Base-by-base conservation (phyloP, 2,113 vertebrate species). In the Galbula dea region DNA sequence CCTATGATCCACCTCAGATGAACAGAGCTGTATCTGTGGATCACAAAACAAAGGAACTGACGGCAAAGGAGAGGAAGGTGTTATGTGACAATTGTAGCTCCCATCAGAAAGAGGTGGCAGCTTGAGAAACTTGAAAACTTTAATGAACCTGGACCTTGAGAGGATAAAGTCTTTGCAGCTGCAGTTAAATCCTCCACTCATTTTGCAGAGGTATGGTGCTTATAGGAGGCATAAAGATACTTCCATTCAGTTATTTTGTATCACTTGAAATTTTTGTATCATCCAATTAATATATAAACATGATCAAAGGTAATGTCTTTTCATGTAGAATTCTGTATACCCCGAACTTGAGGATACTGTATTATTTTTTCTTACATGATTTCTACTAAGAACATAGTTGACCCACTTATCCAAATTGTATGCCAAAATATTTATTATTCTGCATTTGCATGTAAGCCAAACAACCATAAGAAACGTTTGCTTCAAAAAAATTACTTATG, bases 101-200 rank as follows among this genome's bases (percentile, higher is more conserved):
- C 72, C 85, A 77, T 26, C 58, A 74, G 74, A 49, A 91, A 93
- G 88, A 89, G 79, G 96, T 94, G 90, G 23, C 39, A 89, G 83
- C 93, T 86, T 95, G 95, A 77, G 95, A 96, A 96, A 86, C 78
- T 77, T 51, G 63, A 58, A 95, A 83, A 77, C 34, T 85, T 88
- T 85, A 43, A 90, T 52, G 36, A 66, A 34, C 30, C 80, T 36
- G 26, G 36, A 66, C 43, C 30, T 74, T 36, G 26, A 15, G 24
- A 49, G 29, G 30, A 43, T 4, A 63, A 29, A 77, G 6, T 26
- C 7, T 51, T 36, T 81, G 36, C 52, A 71, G 20, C 41, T 45
- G 36, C 34, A 49, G 45, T 46, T 72, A 73, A 79, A 72, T 15
- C 16, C 46, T 69, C 18, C 9, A 30, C 36, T 83, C 58, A 34